A percentile compares a stretch with the other conserved stretches of the same genome.
These are phyloP conservation scores for Butastur rufipennis DNA, from an alignment of 2,113 vertebrate species.

Conservation along the genomic window DNA sequence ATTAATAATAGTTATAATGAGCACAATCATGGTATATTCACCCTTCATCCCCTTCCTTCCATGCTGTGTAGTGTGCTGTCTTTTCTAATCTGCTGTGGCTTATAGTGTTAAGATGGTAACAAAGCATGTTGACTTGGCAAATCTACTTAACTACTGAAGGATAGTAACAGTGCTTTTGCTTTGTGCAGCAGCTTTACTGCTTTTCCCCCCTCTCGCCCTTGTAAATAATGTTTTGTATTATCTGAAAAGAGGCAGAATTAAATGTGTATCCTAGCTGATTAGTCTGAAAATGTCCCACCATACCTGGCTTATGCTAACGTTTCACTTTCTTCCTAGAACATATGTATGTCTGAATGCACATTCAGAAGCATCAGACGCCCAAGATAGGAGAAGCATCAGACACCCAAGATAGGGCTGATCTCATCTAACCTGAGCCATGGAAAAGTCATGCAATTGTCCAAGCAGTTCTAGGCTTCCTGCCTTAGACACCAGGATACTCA, in stretches of 20 bases:
- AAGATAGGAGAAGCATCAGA: not conserved
- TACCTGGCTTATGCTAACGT: not conserved
- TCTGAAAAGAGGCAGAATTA: not conserved
- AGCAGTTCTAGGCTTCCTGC: not conserved
- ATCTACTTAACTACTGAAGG: not conserved
- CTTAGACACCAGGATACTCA: not conserved
- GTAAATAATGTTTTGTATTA: not conserved
- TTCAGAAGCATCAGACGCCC: not conserved
- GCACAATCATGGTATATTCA: not conserved
- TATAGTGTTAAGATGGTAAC: not conserved
- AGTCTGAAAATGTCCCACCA: not conserved
- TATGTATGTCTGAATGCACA: accelerated
- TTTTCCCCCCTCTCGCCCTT: not conserved
- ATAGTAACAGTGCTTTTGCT: not conserved
- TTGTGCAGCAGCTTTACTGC: not conserved
- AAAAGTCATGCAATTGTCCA: not conserved
- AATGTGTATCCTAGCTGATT: not conserved
- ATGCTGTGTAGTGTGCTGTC: not conserved
- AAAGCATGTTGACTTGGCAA: not conserved
- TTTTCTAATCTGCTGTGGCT: not conserved
- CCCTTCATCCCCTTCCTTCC: not conserved
- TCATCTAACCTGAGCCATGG: not conserved
- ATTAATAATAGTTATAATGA: not conserved
- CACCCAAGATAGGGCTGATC: not conserved
- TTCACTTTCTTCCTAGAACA: not conserved